Conservation (phyloP, 2,113 vertebrate species). For the Cisticola juncidis region DNA sequence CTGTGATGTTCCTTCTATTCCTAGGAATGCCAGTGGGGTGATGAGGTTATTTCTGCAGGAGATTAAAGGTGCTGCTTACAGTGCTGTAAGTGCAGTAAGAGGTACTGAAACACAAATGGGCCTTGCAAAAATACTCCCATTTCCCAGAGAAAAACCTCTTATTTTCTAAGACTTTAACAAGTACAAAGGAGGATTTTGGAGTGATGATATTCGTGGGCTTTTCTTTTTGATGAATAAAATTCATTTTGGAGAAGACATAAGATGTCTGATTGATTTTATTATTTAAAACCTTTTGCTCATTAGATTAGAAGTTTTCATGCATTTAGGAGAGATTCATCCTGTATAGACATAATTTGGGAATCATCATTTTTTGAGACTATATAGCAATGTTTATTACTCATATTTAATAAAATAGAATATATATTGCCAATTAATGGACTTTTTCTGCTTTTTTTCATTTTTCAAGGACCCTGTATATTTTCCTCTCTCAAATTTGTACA, state of each 20-base stretch:
- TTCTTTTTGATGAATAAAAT: neutral
- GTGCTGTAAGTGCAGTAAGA: neutral
- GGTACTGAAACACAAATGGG: neutral
- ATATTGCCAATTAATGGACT: neutral
- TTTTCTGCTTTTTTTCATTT: neutral
- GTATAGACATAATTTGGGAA: neutral
- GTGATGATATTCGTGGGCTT: neutral
- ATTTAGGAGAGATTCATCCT: neutral
- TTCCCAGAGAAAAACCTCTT: neutral
- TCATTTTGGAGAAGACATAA: neutral
- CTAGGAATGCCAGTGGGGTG: neutral
- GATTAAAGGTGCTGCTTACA: neutral
- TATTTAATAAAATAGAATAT: neutral
- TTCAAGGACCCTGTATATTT: neutral
- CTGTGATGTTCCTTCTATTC: slow-evolving; percentile 29
- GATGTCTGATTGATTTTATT: neutral
- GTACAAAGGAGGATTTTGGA: neutral
- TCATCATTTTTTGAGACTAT: neutral
- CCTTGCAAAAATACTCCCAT: neutral
- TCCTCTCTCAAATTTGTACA: neutral
- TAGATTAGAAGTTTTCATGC: neutral
- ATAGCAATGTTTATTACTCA: neutral
- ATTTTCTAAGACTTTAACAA: neutral
- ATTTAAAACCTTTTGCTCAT: neutral
- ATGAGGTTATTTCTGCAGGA: neutral